Conservation (phyloP, 2,888 invertebrate species). For the Ganaspis brasiliensis region DNA sequence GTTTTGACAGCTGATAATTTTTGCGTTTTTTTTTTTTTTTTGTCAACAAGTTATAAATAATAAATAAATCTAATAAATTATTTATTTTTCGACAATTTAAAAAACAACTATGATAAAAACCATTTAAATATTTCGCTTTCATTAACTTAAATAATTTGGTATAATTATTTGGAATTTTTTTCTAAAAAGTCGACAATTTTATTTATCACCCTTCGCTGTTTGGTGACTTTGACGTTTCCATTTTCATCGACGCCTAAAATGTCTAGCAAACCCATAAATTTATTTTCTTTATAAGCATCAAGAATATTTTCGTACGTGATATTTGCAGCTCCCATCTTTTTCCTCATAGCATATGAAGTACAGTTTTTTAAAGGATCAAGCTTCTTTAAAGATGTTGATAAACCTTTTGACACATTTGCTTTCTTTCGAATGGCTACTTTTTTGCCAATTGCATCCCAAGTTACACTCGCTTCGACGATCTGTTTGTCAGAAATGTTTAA, state of each 20-base stretch:
- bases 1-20: no score
- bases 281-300: constrained; percentile 20
- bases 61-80: no score
- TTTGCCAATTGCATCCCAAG: constrained; percentile 32
- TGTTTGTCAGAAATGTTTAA: neutral
- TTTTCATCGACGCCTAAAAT: constrained; percentile 15
- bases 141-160: neutral
- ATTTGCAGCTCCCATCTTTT: constrained; percentile 20
- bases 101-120: no score
- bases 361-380: neutral
- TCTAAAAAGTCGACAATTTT: neutral
- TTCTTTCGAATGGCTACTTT: neutral
- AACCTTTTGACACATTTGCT: neutral
- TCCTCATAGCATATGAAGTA: constrained; percentile 1
- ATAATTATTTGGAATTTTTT: neutral
- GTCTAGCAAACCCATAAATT: constrained; percentile 5
- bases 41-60: no score
- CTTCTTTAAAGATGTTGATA: neutral
- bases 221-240: no score
- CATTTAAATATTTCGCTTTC: no score
- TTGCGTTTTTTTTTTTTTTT: no score
- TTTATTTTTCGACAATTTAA: no score
- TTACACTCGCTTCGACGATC: neutral
- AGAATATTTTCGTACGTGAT: constrained; percentile 14
- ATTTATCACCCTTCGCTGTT: neutral